phyloP scores from a whole-genome alignment of 2,113 vertebrate genomes.

The Forbesichthys papilliferus region DNA sequence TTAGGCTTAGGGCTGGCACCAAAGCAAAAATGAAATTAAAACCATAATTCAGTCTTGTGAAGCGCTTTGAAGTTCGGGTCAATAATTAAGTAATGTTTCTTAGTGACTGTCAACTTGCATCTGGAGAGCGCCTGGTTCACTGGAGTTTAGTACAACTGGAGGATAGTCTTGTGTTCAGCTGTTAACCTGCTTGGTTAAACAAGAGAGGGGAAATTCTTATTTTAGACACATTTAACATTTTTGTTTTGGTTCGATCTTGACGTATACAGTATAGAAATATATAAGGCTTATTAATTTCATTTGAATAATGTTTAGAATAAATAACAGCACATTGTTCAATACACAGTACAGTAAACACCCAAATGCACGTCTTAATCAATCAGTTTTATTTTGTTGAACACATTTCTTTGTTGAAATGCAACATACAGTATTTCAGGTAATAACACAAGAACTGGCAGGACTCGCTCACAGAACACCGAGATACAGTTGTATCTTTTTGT shows the following conservation, averaged over 20 bases:
- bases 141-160: slow-evolving; percentile 3
- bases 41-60: slow-evolving; percentile 51
- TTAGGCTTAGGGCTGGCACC: slow-evolving; percentile 29
- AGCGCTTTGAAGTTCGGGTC: slow-evolving; percentile 52
- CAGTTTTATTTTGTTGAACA: no score
- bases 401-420: no score
- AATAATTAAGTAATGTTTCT: slow-evolving; percentile 41
- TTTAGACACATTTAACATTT: no score
- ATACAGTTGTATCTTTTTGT: no score
- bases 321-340: background rate
- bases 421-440: no score
- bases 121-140: slow-evolving; percentile 11
- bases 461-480: no score
- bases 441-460: no score
- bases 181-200: background rate
- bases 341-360: background rate
- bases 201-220: background rate
- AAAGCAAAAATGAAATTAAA: slow-evolving; percentile 48
- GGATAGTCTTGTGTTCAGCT: background rate
- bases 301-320: no score
- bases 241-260: no score
- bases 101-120: slow-evolving; percentile 14
- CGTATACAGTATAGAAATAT: no score
- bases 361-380: no score
- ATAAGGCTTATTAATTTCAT: no score